A percentile compares a stretch with the other conserved stretches of the same genome.
Conservation (phyloP, 2,113 vertebrate genomes). For the Danio rerio region DNA sequence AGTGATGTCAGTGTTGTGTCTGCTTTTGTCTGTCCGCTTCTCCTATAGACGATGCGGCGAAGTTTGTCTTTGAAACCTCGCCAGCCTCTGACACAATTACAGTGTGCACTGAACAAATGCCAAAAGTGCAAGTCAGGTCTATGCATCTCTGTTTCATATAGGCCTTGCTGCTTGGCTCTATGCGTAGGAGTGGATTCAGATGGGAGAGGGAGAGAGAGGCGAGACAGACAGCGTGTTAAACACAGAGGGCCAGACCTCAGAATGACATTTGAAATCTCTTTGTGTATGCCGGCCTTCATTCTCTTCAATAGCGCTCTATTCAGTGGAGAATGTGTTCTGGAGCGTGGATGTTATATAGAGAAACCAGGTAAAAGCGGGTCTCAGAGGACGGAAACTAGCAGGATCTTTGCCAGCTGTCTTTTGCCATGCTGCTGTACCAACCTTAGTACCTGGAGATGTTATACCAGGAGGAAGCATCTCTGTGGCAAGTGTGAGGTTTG, state of each 20-base stretch:
- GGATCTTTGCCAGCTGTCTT: not conserved
- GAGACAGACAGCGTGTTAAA: conserved; percentile 52
- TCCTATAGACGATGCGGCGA: conserved; percentile 60
- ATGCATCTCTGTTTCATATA: conserved; percentile 50
- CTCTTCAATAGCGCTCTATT: conserved; percentile 53
- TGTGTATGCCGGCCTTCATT: conserved; percentile 28
- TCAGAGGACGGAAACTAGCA: not conserved
- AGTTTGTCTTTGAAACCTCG: conserved; percentile 59
- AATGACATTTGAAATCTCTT: conserved; percentile 50
- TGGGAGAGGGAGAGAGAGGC: conserved; percentile 41
- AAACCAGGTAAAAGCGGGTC: not conserved
- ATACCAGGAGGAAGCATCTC: not conserved
- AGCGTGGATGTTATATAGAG: conserved; percentile 23
- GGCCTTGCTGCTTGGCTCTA: not conserved
- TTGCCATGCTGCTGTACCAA: not conserved
- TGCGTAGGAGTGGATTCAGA: conserved; percentile 32
- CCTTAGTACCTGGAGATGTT: not conserved
- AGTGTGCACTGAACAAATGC: conserved; percentile 69
- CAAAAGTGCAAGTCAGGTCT: conserved; percentile 58
- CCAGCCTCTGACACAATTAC: conserved; percentile 56
- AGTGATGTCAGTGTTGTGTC: conserved; percentile 61
- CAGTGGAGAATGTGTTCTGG: conserved; percentile 58
- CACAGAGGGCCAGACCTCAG: conserved; percentile 58
- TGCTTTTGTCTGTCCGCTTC: conserved; percentile 64
- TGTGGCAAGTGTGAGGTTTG: not conserved